Percentiles rank a stretch among this genome's conserved stretches.
Conservation (phyloP, 2,888 invertebrate genomes). For the Bursaphelenchus okinawaensis region DNA sequence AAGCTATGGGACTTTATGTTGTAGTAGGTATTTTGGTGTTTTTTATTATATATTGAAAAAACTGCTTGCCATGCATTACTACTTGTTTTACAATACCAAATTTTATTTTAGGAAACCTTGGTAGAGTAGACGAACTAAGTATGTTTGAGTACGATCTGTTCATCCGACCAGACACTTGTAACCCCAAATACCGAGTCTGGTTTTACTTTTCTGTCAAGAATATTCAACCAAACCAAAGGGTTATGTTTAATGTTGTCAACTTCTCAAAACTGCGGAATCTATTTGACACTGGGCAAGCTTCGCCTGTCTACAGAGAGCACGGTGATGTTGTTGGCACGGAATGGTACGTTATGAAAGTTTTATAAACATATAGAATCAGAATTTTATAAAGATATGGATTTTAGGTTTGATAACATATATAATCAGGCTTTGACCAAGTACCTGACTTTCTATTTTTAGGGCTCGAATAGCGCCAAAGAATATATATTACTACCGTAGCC, state of each 20-base stretch:
- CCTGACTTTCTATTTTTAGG: conserved; percentile 62
- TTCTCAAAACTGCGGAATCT: conserved; percentile 84
- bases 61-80: not conserved
- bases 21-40: too few species aligned
- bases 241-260: conserved; percentile 93
- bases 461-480: conserved; percentile 75
- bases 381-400: too few species aligned
- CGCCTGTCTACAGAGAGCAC: conserved; percentile 85
- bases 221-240: conserved; percentile 62
- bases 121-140: conserved; percentile 38
- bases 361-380: too few species aligned
- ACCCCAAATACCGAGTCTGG: conserved; percentile 86
- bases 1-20: conserved; percentile 21
- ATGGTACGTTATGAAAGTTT: conserved; percentile 66
- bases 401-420: too few species aligned
- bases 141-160: conserved; percentile 81
- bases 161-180: conserved; percentile 90
- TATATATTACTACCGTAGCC: conserved; percentile 85
- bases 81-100: not conserved
- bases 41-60: too few species aligned
- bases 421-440: too few species aligned
- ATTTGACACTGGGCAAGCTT: conserved; percentile 76
- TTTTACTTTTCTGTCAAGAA: conserved; percentile 80
- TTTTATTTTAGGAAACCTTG: conserved; percentile 39
- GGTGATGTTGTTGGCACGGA: conserved; percentile 70